A percentile compares a stretch with the other conserved stretches of the same genome.
Conservation (phyloP, 2,888 invertebrate species). For the Marronus borbonicus region DNA sequence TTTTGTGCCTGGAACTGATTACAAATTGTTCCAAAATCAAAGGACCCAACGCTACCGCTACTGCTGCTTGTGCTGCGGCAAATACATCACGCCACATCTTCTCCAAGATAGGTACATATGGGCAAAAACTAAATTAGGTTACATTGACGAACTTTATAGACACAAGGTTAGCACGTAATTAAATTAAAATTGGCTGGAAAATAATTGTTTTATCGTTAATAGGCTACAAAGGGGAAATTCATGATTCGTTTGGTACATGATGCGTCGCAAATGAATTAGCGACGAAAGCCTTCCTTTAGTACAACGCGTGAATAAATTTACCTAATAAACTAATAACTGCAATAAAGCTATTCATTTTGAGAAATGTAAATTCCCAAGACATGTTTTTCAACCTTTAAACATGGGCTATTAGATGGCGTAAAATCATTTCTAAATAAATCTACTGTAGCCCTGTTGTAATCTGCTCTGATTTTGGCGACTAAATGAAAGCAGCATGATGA, state of each 20-base stretch:
- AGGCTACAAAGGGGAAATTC: background rate
- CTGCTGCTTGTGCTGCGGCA: background rate
- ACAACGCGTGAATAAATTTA: too few relatives aligned
- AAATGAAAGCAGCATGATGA: too few relatives aligned
- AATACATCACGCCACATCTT: background rate
- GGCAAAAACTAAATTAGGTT: slow-evolving; percentile 35
- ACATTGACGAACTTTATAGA: slow-evolving; percentile 11
- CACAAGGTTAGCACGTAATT: slow-evolving; percentile 16
- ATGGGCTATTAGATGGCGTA: too few relatives aligned
- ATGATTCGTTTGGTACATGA: background rate
- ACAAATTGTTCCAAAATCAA: slow-evolving; percentile 37
- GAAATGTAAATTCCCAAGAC: too few relatives aligned
- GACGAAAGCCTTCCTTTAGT: too few relatives aligned
- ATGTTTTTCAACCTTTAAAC: too few relatives aligned
- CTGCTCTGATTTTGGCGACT: too few relatives aligned
- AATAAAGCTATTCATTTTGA: too few relatives aligned
- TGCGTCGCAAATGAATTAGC: background rate
- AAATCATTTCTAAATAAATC: too few relatives aligned
- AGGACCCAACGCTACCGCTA: slow-evolving; percentile 3
- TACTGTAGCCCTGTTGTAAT: too few relatives aligned
- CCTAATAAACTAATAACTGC: too few relatives aligned
- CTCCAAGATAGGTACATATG: background rate
- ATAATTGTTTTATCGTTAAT: slow-evolving; percentile 8
- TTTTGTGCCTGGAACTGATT: slow-evolving; percentile 42
- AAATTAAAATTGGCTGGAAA: slow-evolving; percentile 14